Percentiles rank a stretch among this genome's conserved stretches.
phyloP scores from a whole-genome alignment of 2,797 vertebrate genomes.

The Sebastes steindachneri region DNA sequence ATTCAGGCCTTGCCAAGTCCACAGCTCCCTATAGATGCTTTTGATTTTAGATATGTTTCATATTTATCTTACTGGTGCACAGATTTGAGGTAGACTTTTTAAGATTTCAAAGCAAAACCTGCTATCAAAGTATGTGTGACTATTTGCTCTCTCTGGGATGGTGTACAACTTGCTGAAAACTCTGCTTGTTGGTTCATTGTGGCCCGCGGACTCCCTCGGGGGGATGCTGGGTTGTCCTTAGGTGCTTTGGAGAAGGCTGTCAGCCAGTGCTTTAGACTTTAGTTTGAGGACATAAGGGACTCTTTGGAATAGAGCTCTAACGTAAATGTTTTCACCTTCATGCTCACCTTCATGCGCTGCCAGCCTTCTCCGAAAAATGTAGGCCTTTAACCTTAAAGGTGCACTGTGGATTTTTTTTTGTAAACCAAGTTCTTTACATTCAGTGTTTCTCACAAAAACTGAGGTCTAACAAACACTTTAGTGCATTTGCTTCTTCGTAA shows the following conservation, averaged over 20 bases:
- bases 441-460: not conserved
- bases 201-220: constrained; percentile 16
- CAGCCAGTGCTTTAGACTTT: constrained; percentile 34
- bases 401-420: not conserved
- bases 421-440: not conserved
- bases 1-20: constrained; percentile 14
- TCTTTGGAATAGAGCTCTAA: not conserved
- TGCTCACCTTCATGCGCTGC: constrained; percentile 7
- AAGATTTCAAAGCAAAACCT: not conserved
- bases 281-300: constrained; percentile 18
- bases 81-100: not conserved
- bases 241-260: constrained; percentile 18
- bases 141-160: constrained; percentile 4
- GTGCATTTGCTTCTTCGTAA: not conserved
- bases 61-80: not conserved
- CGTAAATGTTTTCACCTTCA: constrained; percentile 20
- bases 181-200: constrained; percentile 4
- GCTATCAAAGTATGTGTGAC: not conserved
- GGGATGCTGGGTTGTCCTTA: constrained; percentile 20
- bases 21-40: not conserved
- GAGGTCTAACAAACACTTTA: not conserved
- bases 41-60: constrained; percentile 18
- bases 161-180: constrained; percentile 22
- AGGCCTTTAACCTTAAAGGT: not conserved
- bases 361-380: not conserved